Evolutionary conservation across 2,113 vertebrate genomes (phyloP).

Genomic region (Podocnemis expansa): DNA sequence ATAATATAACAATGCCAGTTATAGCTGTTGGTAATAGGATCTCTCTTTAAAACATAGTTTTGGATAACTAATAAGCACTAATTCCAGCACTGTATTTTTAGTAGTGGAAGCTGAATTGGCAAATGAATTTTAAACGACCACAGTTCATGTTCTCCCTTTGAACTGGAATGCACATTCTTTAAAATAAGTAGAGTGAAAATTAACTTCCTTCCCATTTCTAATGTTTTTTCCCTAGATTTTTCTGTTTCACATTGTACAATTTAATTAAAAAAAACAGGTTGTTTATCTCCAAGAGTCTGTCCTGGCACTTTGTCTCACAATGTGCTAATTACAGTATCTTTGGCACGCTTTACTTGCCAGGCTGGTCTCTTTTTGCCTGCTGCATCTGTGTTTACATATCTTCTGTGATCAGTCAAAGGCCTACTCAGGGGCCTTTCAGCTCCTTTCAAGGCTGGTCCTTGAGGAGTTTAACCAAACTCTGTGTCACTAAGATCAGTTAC

Average conservation of each 20-base stretch:
- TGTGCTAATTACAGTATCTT: conserved; percentile 46
- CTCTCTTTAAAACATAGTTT: not conserved
- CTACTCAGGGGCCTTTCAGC: conserved; percentile 59
- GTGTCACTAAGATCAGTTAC: conserved; percentile 66
- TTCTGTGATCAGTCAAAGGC: conserved; percentile 50
- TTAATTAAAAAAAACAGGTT: not conserved
- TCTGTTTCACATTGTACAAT: not conserved
- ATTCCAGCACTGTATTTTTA: not conserved
- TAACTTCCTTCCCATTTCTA: not conserved
- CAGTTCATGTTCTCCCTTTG: not conserved
- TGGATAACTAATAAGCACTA: not conserved
- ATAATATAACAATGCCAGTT: conserved; percentile 8
- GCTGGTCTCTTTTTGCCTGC: conserved; percentile 14
- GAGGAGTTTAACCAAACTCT: conserved; percentile 64
- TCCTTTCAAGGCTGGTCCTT: conserved; percentile 70
- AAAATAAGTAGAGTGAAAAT: not conserved
- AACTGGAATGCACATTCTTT: not conserved
- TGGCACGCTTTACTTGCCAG: conserved; percentile 7
- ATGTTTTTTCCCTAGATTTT: not conserved
- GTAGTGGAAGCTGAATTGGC: not conserved
- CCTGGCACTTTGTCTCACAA: not conserved
- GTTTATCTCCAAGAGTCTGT: conserved; percentile 56
- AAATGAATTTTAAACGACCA: not conserved
- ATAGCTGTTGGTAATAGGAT: not conserved
- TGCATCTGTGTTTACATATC: conserved; percentile 75